These are phyloP conservation scores for Rhinoraja longicauda DNA, from an alignment of 2,797 vertebrate genomes.

Conservation along the genomic window DNA sequence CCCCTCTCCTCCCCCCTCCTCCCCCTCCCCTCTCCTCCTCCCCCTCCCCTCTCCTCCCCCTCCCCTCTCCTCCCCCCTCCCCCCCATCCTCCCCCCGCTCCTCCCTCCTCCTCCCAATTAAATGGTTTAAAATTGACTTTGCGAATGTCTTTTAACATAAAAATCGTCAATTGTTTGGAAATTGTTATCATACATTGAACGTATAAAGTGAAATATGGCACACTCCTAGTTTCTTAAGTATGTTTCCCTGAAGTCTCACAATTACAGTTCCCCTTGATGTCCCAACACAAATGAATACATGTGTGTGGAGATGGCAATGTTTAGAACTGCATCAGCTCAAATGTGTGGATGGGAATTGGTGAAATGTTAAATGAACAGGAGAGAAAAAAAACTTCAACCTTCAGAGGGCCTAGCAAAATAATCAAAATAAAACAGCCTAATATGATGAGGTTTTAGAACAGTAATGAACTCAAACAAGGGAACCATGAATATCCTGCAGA, in stretches of 20 bases:
- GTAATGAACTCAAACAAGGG: neutral
- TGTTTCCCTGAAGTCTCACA: neutral
- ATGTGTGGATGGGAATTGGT: neutral
- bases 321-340: neutral
- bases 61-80: too few species aligned
- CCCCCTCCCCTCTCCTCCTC: too few species aligned
- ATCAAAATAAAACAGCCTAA: neutral
- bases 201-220: slow-evolving; percentile 7
- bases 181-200: neutral
- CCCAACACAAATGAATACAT: neutral
- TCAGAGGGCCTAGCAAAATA: neutral
- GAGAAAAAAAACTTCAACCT: neutral
- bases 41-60: too few species aligned
- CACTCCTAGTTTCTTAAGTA: slow-evolving; percentile 14
- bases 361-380: slow-evolving; percentile 11
- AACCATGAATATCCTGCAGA: neutral
- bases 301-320: slow-evolving; percentile 4
- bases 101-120: too few species aligned
- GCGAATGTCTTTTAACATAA: neutral
- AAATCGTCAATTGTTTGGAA: slow-evolving; percentile 3
- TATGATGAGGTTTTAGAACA: neutral
- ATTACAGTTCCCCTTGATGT: neutral
- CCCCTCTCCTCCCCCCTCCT: too few species aligned
- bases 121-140: slow-evolving; percentile 25
- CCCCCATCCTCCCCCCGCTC: too few species aligned